A percentile compares a stretch with the other conserved stretches of the same genome.
Evolutionary conservation across 2,113 vertebrate genomes (phyloP).

Genomic region (Coptodon rendalli): DNA sequence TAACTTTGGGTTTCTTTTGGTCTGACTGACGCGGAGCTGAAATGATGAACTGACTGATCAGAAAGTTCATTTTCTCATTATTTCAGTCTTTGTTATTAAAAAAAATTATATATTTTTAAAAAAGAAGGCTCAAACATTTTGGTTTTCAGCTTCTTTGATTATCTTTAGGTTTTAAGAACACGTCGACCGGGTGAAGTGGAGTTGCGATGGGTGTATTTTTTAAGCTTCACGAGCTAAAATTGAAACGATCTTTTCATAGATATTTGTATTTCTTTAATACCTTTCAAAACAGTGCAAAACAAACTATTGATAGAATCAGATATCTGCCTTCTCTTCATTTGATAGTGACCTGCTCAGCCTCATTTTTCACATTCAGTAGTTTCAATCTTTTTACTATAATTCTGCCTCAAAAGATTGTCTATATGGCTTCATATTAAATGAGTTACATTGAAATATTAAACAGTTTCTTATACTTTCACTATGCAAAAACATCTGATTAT

Average conservation of each 20-base stretch:
- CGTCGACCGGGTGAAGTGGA: not conserved
- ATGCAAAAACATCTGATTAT: not conserved
- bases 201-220: not conserved
- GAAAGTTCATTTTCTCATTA: not conserved
- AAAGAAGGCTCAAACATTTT: not conserved
- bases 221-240: not conserved
- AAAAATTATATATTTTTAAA: too few species aligned
- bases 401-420: constrained; percentile 46
- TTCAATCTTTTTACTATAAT: constrained; percentile 32
- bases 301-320: not conserved
- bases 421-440: constrained; percentile 51
- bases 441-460: constrained; percentile 28
- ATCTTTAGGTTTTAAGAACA: not conserved
- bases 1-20: not conserved
- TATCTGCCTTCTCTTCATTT: not conserved
- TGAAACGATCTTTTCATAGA: not conserved
- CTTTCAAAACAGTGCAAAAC: constrained; percentile 4
- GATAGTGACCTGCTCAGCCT: not conserved
- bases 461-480: constrained; percentile 7
- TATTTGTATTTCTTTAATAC: not conserved
- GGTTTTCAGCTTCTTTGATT: not conserved
- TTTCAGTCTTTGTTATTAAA: not conserved
- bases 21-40: not conserved
- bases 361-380: constrained; percentile 56
- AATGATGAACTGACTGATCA: not conserved